These are phyloP conservation scores for Proisotoma minuta DNA, from an alignment of 2,888 invertebrate species.

Conservation along the genomic window DNA sequence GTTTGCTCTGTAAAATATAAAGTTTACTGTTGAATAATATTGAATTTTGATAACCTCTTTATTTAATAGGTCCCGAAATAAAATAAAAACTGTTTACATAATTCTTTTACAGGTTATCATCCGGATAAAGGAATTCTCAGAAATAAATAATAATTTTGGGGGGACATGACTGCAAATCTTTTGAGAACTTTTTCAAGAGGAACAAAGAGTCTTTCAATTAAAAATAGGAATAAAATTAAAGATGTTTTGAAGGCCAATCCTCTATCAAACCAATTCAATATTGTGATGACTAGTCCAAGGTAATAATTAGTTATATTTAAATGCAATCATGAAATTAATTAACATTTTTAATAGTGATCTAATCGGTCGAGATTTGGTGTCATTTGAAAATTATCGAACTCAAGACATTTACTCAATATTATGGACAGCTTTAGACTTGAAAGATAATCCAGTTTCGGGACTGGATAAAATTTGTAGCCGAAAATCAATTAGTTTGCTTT, in stretches of 20 bases:
- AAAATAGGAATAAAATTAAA: neutral
- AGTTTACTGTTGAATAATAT: too few relatives aligned
- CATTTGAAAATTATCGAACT: constrained; percentile 30
- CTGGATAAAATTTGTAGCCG: constrained; percentile 3
- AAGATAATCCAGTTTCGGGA: constrained; percentile 11
- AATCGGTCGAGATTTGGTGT: constrained; percentile 37
- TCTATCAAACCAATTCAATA: neutral
- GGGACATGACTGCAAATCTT: neutral
- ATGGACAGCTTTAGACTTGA: constrained; percentile 43
- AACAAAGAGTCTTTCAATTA: neutral
- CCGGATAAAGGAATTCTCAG: too few relatives aligned
- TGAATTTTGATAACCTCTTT: too few relatives aligned
- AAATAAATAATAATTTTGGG: too few relatives aligned
- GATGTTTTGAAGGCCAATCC: neutral
- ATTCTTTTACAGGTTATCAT: too few relatives aligned
- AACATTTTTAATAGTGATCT: constrained; percentile 19
- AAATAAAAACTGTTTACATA: too few relatives aligned
- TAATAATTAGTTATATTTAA: neutral
- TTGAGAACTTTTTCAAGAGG: neutral
- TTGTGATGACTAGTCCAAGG: neutral
- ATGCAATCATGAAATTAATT: neutral
- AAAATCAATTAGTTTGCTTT: constrained; percentile 20
- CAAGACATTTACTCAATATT: constrained; percentile 38
- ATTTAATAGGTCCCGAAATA: too few relatives aligned
- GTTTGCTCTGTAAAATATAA: too few relatives aligned